Evolutionary conservation across 2,888 invertebrate species (phyloP).

Genomic region (Lithophane socia): DNA sequence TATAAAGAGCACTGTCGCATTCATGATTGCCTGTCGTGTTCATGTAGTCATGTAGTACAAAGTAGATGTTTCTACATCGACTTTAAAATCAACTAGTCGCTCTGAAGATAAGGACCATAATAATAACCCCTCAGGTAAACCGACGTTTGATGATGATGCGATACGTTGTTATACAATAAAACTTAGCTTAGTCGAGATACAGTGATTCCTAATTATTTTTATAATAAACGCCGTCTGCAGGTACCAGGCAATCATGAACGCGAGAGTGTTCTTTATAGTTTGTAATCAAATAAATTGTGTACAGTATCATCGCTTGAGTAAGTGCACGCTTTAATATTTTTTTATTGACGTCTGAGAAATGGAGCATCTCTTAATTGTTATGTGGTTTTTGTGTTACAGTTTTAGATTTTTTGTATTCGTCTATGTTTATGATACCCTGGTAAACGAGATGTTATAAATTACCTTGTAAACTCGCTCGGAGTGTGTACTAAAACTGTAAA

Average conservation of each 20-base stretch:
- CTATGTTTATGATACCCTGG: slow-evolving; percentile 28
- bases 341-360: slow-evolving; percentile 45
- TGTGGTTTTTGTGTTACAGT: slow-evolving; percentile 16
- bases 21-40: slow-evolving; percentile 52
- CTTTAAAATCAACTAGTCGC: background rate
- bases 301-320: slow-evolving; percentile 24
- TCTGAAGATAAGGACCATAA: no score
- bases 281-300: slow-evolving; percentile 49
- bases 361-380: slow-evolving; percentile 40
- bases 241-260: slow-evolving; percentile 49
- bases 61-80: slow-evolving; percentile 1
- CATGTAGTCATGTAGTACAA: slow-evolving; percentile 27
- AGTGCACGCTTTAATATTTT: slow-evolving; percentile 15
- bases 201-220: slow-evolving; percentile 28
- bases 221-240: slow-evolving; percentile 15
- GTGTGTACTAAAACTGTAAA: slow-evolving; percentile 19
- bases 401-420: slow-evolving; percentile 24
- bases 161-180: slow-evolving; percentile 1
- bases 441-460: slow-evolving; percentile 16
- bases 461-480: background rate
- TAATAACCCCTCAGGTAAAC: no score
- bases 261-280: slow-evolving; percentile 34
- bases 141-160: no score
- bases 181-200: background rate
- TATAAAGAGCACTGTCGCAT: slow-evolving; percentile 23